A percentile compares a stretch with the other conserved stretches of the same genome.
These are phyloP conservation scores for Rhyzopertha dominica DNA, from an alignment of 1,140 invertebrate genomes.

Conservation along the genomic window DNA sequence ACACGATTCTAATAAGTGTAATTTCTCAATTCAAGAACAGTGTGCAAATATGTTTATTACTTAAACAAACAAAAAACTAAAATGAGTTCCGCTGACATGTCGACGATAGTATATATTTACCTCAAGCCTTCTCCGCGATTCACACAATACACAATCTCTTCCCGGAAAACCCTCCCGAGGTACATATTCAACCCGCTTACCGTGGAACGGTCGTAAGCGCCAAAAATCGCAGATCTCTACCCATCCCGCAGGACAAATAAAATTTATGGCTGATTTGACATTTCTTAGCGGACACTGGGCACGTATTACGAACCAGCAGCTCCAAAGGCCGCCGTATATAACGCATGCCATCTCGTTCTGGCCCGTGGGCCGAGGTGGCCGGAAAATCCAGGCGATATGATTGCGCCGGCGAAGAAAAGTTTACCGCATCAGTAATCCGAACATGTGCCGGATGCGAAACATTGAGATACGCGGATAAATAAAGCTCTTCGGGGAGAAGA, in stretches of 20 bases:
- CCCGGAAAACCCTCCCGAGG: too few relatives aligned
- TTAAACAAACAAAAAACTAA: too few relatives aligned
- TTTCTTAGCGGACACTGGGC: conserved; percentile 36
- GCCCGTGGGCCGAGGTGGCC: conserved; percentile 13
- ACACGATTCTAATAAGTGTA: too few relatives aligned
- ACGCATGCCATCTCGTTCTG: conserved; percentile 33
- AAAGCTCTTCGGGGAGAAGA: conserved; percentile 15
- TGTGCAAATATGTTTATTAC: too few relatives aligned
- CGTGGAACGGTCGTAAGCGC: conserved; percentile 15
- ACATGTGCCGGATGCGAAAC: conserved; percentile 28
- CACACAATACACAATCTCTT: too few relatives aligned
- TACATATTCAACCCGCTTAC: too few relatives aligned
- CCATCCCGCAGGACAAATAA: conserved; percentile 47
- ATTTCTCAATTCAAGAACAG: too few relatives aligned
- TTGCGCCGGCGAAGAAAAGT: conserved; percentile 5
- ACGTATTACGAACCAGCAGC: conserved; percentile 32
- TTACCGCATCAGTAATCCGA: conserved; percentile 21
- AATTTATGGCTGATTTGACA: conserved; percentile 53
- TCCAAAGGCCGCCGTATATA: conserved; percentile 11
- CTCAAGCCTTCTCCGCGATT: too few relatives aligned
- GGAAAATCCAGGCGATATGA: neutral
- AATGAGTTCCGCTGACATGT: too few relatives aligned
- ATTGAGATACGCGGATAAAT: conserved; percentile 28
- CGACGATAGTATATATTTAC: too few relatives aligned
- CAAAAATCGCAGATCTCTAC: conserved; percentile 29